Evolutionary conservation across 2,113 vertebrate species (phyloP).

Genomic region (Mesembrinibis cayennensis): DNA sequence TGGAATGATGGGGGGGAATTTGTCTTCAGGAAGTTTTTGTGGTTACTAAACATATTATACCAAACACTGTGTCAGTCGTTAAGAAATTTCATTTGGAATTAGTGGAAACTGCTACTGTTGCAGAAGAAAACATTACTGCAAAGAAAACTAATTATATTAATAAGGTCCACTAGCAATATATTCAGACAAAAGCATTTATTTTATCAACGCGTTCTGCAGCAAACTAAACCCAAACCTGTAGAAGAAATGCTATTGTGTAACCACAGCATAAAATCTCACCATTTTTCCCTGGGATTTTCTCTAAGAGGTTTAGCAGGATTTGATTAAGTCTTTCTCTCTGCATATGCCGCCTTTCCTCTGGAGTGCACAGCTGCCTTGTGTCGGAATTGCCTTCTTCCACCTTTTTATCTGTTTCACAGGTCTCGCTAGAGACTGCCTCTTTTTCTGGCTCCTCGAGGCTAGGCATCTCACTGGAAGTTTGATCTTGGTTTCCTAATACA

Average conservation of each 20-base stretch:
- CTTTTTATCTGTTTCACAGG: slow-evolving; percentile 62
- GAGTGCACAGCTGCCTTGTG: slow-evolving; percentile 65
- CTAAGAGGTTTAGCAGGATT: slow-evolving; percentile 90
- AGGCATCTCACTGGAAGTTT: slow-evolving; percentile 56
- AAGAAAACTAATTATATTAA: neutral
- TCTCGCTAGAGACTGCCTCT: slow-evolving; percentile 65
- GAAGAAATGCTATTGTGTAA: neutral
- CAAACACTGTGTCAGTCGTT: accelerated
- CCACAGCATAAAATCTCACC: slow-evolving; percentile 74
- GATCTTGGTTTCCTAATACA: slow-evolving; percentile 70
- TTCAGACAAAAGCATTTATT: neutral
- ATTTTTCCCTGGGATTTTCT: slow-evolving; percentile 93
- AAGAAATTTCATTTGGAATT: neutral
- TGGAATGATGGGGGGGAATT: neutral
- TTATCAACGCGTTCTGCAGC: neutral
- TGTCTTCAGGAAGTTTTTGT: neutral
- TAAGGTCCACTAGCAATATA: accelerated
- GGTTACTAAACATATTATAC: neutral
- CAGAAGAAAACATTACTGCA: neutral
- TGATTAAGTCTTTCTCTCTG: slow-evolving; percentile 95
- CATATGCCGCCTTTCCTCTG: slow-evolving; percentile 81
- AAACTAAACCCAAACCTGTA: accelerated
- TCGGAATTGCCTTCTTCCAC: slow-evolving; percentile 23
- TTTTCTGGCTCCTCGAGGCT: slow-evolving; percentile 75
- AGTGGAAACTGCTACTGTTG: neutral